Conservation (phyloP, 2,888 invertebrate genomes). For the Syrista parreyssii region DNA sequence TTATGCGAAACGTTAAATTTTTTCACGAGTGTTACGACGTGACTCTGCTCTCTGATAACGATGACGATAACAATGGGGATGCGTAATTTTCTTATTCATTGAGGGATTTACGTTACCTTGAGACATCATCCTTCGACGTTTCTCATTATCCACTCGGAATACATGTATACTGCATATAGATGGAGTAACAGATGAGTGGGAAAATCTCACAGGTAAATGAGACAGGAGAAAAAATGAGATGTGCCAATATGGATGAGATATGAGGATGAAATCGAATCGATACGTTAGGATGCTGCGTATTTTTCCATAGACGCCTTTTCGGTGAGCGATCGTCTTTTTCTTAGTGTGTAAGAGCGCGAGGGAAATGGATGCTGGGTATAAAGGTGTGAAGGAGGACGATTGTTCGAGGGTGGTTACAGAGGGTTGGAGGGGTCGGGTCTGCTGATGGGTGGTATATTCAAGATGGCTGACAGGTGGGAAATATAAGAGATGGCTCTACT, state of each 20-base stretch:
- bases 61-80: background rate
- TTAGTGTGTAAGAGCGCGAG: background rate
- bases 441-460: constrained; percentile 1
- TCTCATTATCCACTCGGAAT: background rate
- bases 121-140: background rate
- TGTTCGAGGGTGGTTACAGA: background rate
- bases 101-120: background rate
- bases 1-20: background rate
- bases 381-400: background rate
- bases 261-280: background rate
- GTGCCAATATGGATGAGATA: background rate
- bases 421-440: background rate
- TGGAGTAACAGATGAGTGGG: background rate
- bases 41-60: background rate
- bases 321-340: background rate
- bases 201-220: background rate
- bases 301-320: background rate
- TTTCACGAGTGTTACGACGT: background rate
- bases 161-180: background rate
- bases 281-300: background rate
- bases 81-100: background rate
- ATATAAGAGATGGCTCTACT: background rate
- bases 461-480: constrained; percentile 6
- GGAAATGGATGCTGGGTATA: background rate
- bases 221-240: background rate